phyloP scores from a whole-genome alignment of 2,888 invertebrate genomes.

The Mongoloraphidia duomilia region DNA sequence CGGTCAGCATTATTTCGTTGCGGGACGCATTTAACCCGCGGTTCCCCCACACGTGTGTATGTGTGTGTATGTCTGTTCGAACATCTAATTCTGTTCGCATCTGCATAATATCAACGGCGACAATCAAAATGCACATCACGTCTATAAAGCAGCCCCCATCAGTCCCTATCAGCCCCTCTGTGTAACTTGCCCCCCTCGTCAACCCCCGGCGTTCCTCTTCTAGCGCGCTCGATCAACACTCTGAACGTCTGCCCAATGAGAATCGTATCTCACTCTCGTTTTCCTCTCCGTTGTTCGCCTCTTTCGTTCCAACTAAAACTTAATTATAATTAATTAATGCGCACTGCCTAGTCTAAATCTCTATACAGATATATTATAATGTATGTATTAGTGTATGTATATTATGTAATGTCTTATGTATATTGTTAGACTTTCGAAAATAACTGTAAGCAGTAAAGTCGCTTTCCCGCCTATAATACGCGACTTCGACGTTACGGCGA shows the following conservation, averaged over 20 bases:
- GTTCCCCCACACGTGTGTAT: too few species aligned
- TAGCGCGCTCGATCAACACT: slow-evolving; percentile 24
- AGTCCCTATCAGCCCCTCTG: slow-evolving; percentile 7
- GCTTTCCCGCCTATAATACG: slow-evolving; percentile 4
- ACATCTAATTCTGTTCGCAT: slow-evolving; percentile 11
- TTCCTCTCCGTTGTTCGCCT: neutral
- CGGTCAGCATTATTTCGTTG: too few species aligned
- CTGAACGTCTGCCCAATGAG: slow-evolving; percentile 18
- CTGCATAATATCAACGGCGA: slow-evolving; percentile 28
- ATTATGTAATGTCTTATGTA: too few species aligned
- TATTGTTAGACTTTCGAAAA: too few species aligned
- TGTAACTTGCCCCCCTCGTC: slow-evolving; percentile 36
- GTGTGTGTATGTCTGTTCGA: neutral
- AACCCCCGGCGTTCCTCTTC: slow-evolving; percentile 30
- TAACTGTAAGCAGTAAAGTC: too few species aligned
- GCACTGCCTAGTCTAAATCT: slow-evolving; percentile 41
- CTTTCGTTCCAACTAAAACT: slow-evolving; percentile 49
- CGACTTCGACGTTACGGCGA: too few species aligned
- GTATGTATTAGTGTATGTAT: neutral
- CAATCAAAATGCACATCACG: slow-evolving; percentile 32
- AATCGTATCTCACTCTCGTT: neutral
- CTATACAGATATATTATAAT: slow-evolving; percentile 19
- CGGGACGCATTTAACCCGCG: too few species aligned
- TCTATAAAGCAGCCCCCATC: slow-evolving; percentile 11
- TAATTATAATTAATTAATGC: slow-evolving; percentile 74